phyloP scores from a whole-genome alignment of 2,113 vertebrate genomes.

The Rattus norvegicus region GRCr8 NC_086033.1:40954501-40955000 shows the following conservation, averaged over 20 bases:
- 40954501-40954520: no score
- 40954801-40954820: not conserved
- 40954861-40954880: not conserved
- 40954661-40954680: not conserved
- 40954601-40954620: not conserved
- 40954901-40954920: not conserved
- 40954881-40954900: not conserved
- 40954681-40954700: not conserved
- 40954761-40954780: not conserved
- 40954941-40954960: constrained; percentile 6
- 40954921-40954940: not conserved
- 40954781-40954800: not conserved
- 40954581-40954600: not conserved
- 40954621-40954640: not conserved
- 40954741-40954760: not conserved
- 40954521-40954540: not conserved
- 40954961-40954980: not conserved
- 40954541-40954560: not conserved
- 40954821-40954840: constrained; percentile 10
- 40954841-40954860: constrained; percentile 4
- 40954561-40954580: not conserved
- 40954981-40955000: not conserved
- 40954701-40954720: not conserved
- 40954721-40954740: not conserved
- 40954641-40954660: not conserved